A percentile compares a stretch with the other conserved stretches of the same genome.
phyloP scores from a whole-genome alignment of 2,797 vertebrate genomes.

The Prunella strophiata region DNA sequence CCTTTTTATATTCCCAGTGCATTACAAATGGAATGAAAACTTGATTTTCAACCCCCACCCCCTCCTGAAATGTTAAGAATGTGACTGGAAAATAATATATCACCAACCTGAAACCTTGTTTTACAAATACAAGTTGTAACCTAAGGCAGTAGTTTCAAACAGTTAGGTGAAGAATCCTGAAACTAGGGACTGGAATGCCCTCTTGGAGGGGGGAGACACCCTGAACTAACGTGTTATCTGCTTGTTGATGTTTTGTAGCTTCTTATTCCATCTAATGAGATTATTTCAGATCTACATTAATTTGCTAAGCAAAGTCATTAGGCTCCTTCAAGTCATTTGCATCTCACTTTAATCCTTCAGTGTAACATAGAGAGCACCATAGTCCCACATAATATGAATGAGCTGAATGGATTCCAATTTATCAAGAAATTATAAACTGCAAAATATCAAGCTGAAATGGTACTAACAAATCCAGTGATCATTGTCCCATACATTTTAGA shows the following conservation, averaged over 20 bases:
- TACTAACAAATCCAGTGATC: slow-evolving; percentile 69
- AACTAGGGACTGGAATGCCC: not conserved
- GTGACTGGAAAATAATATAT: slow-evolving; percentile 48
- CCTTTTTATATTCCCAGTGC: not conserved
- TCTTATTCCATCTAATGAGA: not conserved
- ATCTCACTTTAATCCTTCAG: slow-evolving; percentile 46
- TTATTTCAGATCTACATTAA: not conserved
- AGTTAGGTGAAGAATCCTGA: slow-evolving; percentile 16
- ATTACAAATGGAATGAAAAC: slow-evolving; percentile 36
- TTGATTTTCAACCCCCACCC: slow-evolving; percentile 5
- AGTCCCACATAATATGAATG: slow-evolving; percentile 19
- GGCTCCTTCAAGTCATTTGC: slow-evolving; percentile 1
- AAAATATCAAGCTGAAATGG: slow-evolving; percentile 55
- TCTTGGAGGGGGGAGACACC: not conserved
- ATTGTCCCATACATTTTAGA: slow-evolving; percentile 69
- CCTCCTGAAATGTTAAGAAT: slow-evolving; percentile 16
- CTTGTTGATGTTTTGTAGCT: not conserved
- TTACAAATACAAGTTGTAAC: slow-evolving; percentile 45
- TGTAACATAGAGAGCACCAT: slow-evolving; percentile 2
- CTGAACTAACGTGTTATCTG: not conserved
- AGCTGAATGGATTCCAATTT: slow-evolving; percentile 69
- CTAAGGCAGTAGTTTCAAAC: slow-evolving; percentile 32
- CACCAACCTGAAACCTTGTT: slow-evolving; percentile 37
- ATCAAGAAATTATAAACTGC: slow-evolving; percentile 69
- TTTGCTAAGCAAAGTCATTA: slow-evolving; percentile 34